Conservation (phyloP, 2,888 invertebrate genomes). For the Trypoxylon attenuatum region DNA sequence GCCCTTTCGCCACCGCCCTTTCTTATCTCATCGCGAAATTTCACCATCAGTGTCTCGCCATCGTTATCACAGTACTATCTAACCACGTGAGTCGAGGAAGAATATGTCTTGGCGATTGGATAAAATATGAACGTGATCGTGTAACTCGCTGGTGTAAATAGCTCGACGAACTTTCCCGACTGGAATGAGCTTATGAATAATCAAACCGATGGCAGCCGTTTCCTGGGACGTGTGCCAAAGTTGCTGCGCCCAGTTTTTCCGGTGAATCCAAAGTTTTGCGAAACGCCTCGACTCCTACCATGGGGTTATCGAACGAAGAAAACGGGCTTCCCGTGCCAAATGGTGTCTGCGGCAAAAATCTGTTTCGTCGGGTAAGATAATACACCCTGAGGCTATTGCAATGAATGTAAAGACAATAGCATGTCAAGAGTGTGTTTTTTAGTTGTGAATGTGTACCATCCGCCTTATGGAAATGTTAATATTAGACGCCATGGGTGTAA, state of each 20-base stretch:
- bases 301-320: slow-evolving; percentile 35
- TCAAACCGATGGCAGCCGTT: slow-evolving; percentile 22
- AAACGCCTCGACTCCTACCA: slow-evolving; percentile 11
- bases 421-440: too few relatives aligned
- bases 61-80: too few relatives aligned
- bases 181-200: slow-evolving; percentile 12
- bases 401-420: background rate
- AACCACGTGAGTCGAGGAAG: too few relatives aligned
- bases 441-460: too few relatives aligned
- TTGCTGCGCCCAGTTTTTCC: slow-evolving; percentile 15
- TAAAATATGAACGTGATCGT: too few relatives aligned
- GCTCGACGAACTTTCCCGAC: background rate
- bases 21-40: background rate
- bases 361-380: slow-evolving; percentile 25
- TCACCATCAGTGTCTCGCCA: too few relatives aligned
- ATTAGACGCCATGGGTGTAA: too few relatives aligned
- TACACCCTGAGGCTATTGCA: background rate
- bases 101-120: too few relatives aligned
- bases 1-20: background rate
- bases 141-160: too few relatives aligned
- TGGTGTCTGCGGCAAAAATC: slow-evolving; percentile 42
- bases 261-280: slow-evolving; percentile 32
- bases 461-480: too few relatives aligned
- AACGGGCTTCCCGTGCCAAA: slow-evolving; percentile 40
- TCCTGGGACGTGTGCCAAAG: slow-evolving; percentile 33